Base-by-base conservation (phyloP, 2,888 invertebrate species). In the Phrixothrix hirtus region DNA sequence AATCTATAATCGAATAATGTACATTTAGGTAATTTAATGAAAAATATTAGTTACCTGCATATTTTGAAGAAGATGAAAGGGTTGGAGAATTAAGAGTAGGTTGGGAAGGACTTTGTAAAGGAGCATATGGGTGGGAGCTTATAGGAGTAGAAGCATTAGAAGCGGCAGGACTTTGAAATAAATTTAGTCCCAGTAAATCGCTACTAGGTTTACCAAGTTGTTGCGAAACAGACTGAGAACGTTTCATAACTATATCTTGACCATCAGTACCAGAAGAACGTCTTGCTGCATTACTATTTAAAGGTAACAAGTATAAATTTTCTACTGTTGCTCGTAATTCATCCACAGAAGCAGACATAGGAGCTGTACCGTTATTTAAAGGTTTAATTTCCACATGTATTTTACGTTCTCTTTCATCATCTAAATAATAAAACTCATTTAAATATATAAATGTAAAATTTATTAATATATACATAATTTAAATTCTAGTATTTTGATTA, bases 311-410 rank as follows among this genome's bases (percentile, higher is more conserved):
- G 21, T 94, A 90, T 56, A 96, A 83, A 75, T 91, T 94, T 75
- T 92, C 95, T 39, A 95, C 91, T 26, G 95, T 95, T 14, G 92
- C 93, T 65, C 93, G 81, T 12, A 96, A 80, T 73, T 95, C 95
- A 76, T 95, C 95, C 7, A 95, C 94, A 75, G 94, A 95, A n/a
- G 94, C 94, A 56, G 94, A 92, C 83, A 92, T 90, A 1, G 92
- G 91, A 42, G 89, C 89, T 46, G 86, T 83, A 37, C 93, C 94
- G 77, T 93, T 95, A 70, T 89, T 92, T 37, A 95, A 80, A 1
- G 96, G 96, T 76, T 95, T 95, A 55, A 96, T 96, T 80, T 95
- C 93, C 1, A 96, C 94, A 70, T 92, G 92, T 62, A 96, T 91
- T 75, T 94, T 94, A 61, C 87, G 85, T 67, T 91, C 92, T 42